Evolutionary conservation across 2,888 invertebrate species (phyloP).

Genomic region (Pheosia tremula): DNA sequence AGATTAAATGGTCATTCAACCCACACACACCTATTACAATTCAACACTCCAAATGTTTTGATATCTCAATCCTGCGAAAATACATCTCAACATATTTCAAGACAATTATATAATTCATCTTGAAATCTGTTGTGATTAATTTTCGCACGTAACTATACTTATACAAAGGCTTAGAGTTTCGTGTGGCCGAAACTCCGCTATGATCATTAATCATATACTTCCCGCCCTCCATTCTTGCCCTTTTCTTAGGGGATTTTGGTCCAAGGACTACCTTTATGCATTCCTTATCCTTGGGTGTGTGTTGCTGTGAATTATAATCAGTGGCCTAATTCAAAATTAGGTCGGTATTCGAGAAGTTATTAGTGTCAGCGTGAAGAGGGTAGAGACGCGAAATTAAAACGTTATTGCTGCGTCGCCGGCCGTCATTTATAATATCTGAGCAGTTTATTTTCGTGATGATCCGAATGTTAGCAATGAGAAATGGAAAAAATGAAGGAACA

Average conservation of each 20-base stretch:
- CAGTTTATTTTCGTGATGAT: background rate
- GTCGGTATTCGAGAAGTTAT: slow-evolving; percentile 9
- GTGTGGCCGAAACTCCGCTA: slow-evolving; percentile 9
- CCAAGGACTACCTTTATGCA: slow-evolving; percentile 26
- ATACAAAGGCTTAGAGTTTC: slow-evolving; percentile 7
- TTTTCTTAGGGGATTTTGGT: slow-evolving; percentile 13
- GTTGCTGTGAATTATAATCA: slow-evolving; percentile 27
- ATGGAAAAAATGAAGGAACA: background rate
- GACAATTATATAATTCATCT: slow-evolving; percentile 11
- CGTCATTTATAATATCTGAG: background rate
- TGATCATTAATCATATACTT: slow-evolving; percentile 19
- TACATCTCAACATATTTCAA: slow-evolving; percentile 26
- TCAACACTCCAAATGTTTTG: slow-evolving; percentile 12
- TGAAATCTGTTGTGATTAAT: too few relatives aligned
- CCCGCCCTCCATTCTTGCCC: slow-evolving; percentile 15
- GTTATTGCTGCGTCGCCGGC: background rate
- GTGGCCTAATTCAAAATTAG: slow-evolving; percentile 21
- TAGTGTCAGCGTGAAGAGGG: slow-evolving; percentile 1
- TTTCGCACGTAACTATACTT: too few relatives aligned
- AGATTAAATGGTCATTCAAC: too few relatives aligned
- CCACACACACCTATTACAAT: background rate
- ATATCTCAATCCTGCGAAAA: slow-evolving; percentile 16
- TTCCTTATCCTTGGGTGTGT: slow-evolving; percentile 27
- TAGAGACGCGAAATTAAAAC: background rate
- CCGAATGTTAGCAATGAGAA: background rate